Percentiles rank a stretch among this genome's conserved stretches.
phyloP scores from a whole-genome alignment of 1,140 invertebrate species.

The Drosophila punjabiensis region DNA sequence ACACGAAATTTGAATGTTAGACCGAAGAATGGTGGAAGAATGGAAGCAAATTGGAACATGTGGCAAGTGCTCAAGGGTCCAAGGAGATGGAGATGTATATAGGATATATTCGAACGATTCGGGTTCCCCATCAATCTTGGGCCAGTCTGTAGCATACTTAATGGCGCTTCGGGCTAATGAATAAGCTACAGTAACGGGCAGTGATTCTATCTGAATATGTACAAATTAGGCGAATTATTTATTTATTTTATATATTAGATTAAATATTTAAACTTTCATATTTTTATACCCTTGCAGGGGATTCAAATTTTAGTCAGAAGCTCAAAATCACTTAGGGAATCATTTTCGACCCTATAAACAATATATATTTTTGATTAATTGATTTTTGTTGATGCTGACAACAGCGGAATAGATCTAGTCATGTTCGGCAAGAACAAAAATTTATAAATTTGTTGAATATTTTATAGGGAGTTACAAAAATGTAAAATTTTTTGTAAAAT shows the following conservation, averaged over 20 bases:
- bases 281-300: too few species aligned
- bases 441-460: too few species aligned
- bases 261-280: too few species aligned
- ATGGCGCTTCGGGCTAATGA: conserved; percentile 2
- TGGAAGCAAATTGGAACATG: conserved; percentile 18
- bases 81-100: conserved; percentile 12
- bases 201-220: neutral
- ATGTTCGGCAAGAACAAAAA: too few species aligned
- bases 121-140: conserved; percentile 15
- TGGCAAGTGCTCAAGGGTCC: conserved; percentile 6
- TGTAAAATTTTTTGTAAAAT: too few species aligned
- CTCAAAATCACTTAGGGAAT: too few species aligned
- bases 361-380: too few species aligned
- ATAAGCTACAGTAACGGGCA: neutral
- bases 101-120: conserved; percentile 1
- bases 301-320: too few species aligned
- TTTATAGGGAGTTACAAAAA: too few species aligned
- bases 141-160: conserved; percentile 12
- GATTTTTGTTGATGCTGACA: too few species aligned
- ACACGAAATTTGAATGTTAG: conserved; percentile 41
- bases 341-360: too few species aligned
- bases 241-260: neutral
- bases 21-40: conserved; percentile 2
- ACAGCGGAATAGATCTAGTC: too few species aligned
- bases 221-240: neutral